A percentile compares a stretch with the other conserved stretches of the same genome.
phyloP scores from a whole-genome alignment of 2,113 vertebrate species.

The Callaeas wilsoni region DNA sequence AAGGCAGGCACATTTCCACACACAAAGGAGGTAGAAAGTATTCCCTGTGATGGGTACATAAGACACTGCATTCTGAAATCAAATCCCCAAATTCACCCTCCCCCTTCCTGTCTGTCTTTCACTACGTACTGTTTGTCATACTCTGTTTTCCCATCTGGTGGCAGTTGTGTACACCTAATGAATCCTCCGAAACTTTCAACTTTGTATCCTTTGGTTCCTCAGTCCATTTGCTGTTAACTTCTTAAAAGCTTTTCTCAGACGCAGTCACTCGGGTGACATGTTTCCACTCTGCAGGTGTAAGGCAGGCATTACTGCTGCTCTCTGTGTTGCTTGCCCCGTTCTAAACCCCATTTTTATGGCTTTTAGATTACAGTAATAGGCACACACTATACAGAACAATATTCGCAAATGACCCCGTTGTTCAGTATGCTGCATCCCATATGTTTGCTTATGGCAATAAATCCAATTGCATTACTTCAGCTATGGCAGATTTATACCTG shows the following conservation, averaged over 20 bases:
- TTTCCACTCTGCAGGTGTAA: background rate
- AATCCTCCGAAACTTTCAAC: slow-evolving; percentile 20
- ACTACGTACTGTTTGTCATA: background rate
- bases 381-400: background rate
- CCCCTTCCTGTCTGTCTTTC: background rate
- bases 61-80: background rate
- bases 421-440: slow-evolving; percentile 9
- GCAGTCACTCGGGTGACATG: background rate
- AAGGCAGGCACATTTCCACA: background rate
- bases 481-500: slow-evolving; percentile 65
- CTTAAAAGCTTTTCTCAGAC: slow-evolving; percentile 46
- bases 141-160: slow-evolving; percentile 49
- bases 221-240: slow-evolving; percentile 35
- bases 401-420: slow-evolving; percentile 40
- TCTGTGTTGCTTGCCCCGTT: background rate
- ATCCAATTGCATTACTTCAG: slow-evolving; percentile 61
- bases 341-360: slow-evolving; percentile 30
- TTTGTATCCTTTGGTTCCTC: background rate
- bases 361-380: slow-evolving; percentile 47
- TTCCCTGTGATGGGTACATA: background rate
- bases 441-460: slow-evolving; percentile 57
- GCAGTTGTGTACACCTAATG: slow-evolving; percentile 40
- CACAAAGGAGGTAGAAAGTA: background rate
- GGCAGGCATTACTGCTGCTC: background rate
- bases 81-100: background rate